Evolutionary conservation across 2,888 invertebrate species (phyloP).

Genomic region (Ecliptopera silaceata): DNA sequence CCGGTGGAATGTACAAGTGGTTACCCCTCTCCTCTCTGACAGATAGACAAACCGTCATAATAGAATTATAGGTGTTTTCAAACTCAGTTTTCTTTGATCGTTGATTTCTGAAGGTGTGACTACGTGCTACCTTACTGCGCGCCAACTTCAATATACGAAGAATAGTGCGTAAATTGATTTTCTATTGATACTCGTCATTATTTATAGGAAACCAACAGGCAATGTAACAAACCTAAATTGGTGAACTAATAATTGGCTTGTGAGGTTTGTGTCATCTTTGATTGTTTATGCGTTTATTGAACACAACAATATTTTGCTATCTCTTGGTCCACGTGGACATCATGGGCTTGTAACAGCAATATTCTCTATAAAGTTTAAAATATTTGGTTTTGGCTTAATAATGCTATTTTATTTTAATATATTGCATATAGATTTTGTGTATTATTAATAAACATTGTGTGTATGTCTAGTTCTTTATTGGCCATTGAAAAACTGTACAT

Average conservation of each 20-base stretch:
- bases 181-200: background rate
- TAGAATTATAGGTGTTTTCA: constrained; percentile 8
- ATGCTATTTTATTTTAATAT: too few species aligned
- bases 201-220: background rate
- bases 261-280: too few species aligned
- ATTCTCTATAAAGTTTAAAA: too few species aligned
- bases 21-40: constrained; percentile 15
- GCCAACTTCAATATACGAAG: background rate
- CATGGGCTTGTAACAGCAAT: too few species aligned
- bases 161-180: background rate
- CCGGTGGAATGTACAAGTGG: constrained; percentile 30
- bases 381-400: too few species aligned
- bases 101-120: background rate
- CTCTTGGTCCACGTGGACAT: too few species aligned
- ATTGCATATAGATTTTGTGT: too few species aligned
- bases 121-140: constrained; percentile 3
- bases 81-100: background rate
- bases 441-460: too few species aligned
- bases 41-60: constrained; percentile 11
- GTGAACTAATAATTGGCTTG: background rate
- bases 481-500: too few species aligned
- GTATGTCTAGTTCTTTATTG: too few species aligned
- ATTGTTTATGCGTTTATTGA: too few species aligned
- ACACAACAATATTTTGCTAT: too few species aligned
- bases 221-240: background rate